Base-by-base conservation (phyloP, 2,888 invertebrate species). In the Apantesis nais region DNA sequence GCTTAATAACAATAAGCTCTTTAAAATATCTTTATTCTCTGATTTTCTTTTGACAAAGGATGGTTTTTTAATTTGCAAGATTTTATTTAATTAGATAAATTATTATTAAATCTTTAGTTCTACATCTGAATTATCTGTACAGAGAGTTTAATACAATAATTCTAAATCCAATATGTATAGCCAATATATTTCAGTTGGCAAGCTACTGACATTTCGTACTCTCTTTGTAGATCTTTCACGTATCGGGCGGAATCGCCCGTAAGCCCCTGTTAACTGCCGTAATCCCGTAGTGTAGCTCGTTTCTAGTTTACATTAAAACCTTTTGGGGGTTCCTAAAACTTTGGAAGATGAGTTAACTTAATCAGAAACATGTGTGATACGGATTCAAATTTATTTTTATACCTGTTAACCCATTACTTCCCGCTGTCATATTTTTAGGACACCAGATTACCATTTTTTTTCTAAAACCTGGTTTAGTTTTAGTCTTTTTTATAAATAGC, bases 261-360 rank as follows among this genome's bases (percentile, higher is more conserved):
- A 88, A 88, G 83, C 87, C 86, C 81, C 79, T 86, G 89, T 84
- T 89, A 89, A 90, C 89, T 88, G 82, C 75, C 82, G 81, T 90
- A 89, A 91, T 89, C 86, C 88, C 71, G 71, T 72, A 75, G 78
- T 84, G 76, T 83, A 78, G 81, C 81, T 74, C 73, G 74, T 78
- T 83, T 75, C 78, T 76, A 83, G 82, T 79, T 78, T 77, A 77
- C 82, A 78, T 84, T 82, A 76, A 74, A 74, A 78, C 70, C 73
- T 71, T 72, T 78, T 74, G 72, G 75, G 71, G n/a, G 73, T 74
- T 71, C 62, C 68, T 19, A 41, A 74, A 74, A 75, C 67, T 68
- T 74, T 67, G 22, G 69, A 71, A 55, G 62, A 74, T 29, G 64
- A 67, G 61, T 64, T 58, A 68, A 68, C 68, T 19, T 34, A 68